These are phyloP conservation scores for Helicoverpa assulta DNA, from an alignment of 2,888 invertebrate species.

Conservation along the genomic window DNA sequence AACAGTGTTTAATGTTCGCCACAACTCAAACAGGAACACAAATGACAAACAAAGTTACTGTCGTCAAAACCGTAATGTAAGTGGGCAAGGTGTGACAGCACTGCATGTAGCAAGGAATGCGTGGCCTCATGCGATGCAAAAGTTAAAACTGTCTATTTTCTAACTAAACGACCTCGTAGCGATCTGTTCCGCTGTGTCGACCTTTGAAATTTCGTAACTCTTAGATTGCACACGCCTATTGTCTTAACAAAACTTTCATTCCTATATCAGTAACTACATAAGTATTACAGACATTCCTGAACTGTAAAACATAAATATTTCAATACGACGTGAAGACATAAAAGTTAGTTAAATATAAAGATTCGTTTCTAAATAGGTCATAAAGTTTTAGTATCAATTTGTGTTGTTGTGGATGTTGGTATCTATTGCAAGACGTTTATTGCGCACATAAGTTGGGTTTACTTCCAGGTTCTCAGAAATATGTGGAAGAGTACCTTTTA, in stretches of 20 bases:
- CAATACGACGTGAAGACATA: constrained; percentile 7
- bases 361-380: constrained; percentile 26
- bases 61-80: background rate
- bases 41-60: constrained; percentile 17
- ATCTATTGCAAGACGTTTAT: constrained; percentile 41
- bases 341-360: constrained; percentile 14
- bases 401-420: constrained; percentile 20
- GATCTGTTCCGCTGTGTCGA: constrained; percentile 63
- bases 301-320: constrained; percentile 4
- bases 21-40: background rate
- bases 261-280: background rate
- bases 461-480: constrained; percentile 33
- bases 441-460: constrained; percentile 11
- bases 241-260: constrained; percentile 51
- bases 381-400: constrained; percentile 41
- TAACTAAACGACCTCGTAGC: constrained; percentile 60
- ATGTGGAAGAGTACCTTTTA: constrained; percentile 32
- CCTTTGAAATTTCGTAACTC: constrained; percentile 66
- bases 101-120: constrained; percentile 33
- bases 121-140: constrained; percentile 56
- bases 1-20: too few relatives aligned
- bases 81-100: constrained; percentile 2
- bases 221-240: constrained; percentile 57
- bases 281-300: constrained; percentile 5
- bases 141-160: constrained; percentile 52